Evolutionary conservation across 2,888 invertebrate species (phyloP), one percentile per base, ranked within the genome.

Genomic region (Agapetus fuscipes): DNA sequence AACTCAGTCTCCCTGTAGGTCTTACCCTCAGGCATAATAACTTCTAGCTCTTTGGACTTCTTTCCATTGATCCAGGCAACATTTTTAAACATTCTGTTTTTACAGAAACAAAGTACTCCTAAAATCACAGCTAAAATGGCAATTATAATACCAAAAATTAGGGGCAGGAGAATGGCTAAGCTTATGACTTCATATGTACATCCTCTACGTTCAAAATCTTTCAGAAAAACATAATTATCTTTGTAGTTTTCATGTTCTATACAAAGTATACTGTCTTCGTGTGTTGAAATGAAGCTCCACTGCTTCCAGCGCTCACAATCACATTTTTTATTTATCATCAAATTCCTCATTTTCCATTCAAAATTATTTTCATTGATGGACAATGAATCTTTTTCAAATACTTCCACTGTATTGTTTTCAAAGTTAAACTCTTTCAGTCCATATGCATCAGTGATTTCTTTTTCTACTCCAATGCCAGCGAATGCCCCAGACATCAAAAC

Each of bases 1-100:
- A 88, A 76, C 62, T 89, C 87, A 7, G 88, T 88, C 64, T 89
- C 87, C 54, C 81, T 73, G 56, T 88, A 89, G 11, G 86, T 81
- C 54, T 83, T 74, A 2, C 84, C 81, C 51, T 87, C 87, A 1
- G 88, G 87, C 54, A 85, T 74, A 35, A 88, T 82, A 59, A 87
- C 69, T 55, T 78, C 76, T 51, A 80, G 50, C 48, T 61, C 60
- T 24, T 20, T 24, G 13, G 10, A 12, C 9, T 36, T 24, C 9
- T 32, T 25, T 11, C 11, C 28, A 17, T 24, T 34, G 12, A 41
- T 28, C 34, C 38, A 44, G 3, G 28, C 20, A 6, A 31, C 11
- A 9, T n/a, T 3, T 17, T 9, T 24, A 9, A 3, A 4, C 4
- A 5, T 14, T 30, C 16, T 7, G 13, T n/a, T 12, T 30, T n/a